Evolutionary conservation across 2,888 invertebrate genomes (phyloP).

Genomic region (Caenorhabditis angaria): DNA sequence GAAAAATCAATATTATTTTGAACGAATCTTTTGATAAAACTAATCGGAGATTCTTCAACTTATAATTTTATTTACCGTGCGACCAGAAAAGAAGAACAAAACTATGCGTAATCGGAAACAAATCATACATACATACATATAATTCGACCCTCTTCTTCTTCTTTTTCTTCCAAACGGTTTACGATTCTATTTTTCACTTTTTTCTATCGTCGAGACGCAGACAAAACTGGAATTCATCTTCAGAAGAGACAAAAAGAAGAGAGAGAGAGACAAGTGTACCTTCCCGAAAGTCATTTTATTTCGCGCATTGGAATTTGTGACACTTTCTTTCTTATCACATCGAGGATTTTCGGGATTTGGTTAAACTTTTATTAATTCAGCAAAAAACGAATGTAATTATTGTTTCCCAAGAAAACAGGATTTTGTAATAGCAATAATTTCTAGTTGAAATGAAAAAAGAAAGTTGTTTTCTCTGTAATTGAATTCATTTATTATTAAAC

Average conservation of each 20-base stretch:
- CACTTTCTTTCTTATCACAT: not conserved
- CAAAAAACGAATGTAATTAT: too few relatives aligned
- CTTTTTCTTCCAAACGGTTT: constrained; percentile 32
- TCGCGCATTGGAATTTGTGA: not conserved
- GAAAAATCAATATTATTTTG: not conserved
- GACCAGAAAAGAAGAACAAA: not conserved
- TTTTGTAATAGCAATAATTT: too few relatives aligned
- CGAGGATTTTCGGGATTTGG: not conserved
- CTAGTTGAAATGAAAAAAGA: too few relatives aligned
- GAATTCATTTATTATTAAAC: too few relatives aligned
- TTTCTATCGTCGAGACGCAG: not conserved
- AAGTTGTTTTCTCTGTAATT: too few relatives aligned
- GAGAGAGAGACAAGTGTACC: constrained; percentile 9
- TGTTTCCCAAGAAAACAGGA: too few relatives aligned
- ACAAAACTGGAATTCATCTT: constrained; percentile 12
- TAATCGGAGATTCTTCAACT: too few relatives aligned
- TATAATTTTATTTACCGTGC: not conserved
- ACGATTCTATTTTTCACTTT: constrained; percentile 5
- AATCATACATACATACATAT: constrained; percentile 14
- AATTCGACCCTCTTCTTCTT: constrained; percentile 20
- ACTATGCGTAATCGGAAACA: constrained; percentile 38
- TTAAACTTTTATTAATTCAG: too few relatives aligned
- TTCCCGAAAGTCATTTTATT: constrained; percentile 1
- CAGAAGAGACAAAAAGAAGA: constrained; percentile 17
- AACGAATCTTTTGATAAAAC: not conserved